These are phyloP conservation scores for Paracanthobrama guichenoti DNA, from an alignment of 2,113 vertebrate species.

Conservation along the genomic window DNA sequence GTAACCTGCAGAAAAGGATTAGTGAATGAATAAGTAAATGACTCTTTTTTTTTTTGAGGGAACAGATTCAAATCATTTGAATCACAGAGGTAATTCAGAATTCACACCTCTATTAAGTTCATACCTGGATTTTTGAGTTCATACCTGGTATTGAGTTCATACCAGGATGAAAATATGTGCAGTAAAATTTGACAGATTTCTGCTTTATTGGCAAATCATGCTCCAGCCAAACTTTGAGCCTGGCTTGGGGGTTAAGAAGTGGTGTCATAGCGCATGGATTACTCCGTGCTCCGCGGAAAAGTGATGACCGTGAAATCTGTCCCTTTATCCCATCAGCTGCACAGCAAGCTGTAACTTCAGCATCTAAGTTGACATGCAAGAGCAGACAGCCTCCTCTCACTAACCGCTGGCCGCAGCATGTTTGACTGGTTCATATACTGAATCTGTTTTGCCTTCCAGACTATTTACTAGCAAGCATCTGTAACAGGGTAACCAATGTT, in stretches of 20 bases:
- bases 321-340: slow-evolving; percentile 26
- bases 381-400: slow-evolving; percentile 24
- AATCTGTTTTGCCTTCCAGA: neutral
- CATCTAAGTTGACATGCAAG: slow-evolving; percentile 24
- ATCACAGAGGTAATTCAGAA: neutral
- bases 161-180: neutral
- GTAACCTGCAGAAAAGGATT: neutral
- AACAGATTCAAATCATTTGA: neutral
- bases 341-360: slow-evolving; percentile 37
- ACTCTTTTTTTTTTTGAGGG: neutral
- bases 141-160: too few relatives aligned
- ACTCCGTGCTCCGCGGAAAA: slow-evolving; percentile 21
- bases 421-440: slow-evolving; percentile 11
- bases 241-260: slow-evolving; percentile 18
- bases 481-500: slow-evolving; percentile 13
- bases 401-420: slow-evolving; percentile 28
- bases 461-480: slow-evolving; percentile 23
- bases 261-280: slow-evolving; percentile 23
- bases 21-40: neutral
- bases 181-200: neutral
- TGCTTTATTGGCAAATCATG: slow-evolving; percentile 6
- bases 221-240: slow-evolving; percentile 18
- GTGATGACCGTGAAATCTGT: slow-evolving; percentile 39
- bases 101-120: too few relatives aligned
- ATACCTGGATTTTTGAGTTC: too few relatives aligned